These are phyloP conservation scores for Zele albiditarsus DNA, from an alignment of 2,888 invertebrate genomes.

Conservation along the genomic window DNA sequence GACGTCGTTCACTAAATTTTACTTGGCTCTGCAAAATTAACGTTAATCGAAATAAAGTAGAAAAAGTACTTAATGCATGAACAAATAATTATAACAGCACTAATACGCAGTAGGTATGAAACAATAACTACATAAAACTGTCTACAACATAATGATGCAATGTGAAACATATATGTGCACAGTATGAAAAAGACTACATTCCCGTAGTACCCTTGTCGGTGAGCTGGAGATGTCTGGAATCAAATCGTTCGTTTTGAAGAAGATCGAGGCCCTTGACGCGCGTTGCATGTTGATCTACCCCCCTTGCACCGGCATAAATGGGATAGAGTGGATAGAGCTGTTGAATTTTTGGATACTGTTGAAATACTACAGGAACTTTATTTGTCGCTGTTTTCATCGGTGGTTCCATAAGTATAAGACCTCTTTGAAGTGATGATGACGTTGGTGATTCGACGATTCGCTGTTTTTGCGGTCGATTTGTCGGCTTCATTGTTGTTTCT, in stretches of 20 bases:
- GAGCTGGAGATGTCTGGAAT: slow-evolving; percentile 64
- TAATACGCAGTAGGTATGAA: neutral
- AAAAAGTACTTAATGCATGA: neutral
- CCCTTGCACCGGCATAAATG: slow-evolving; percentile 65
- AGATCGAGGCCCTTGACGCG: slow-evolving; percentile 67
- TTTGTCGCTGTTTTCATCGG: slow-evolving; percentile 66
- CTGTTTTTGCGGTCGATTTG: slow-evolving; percentile 50
- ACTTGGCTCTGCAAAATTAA: neutral
- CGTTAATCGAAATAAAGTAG: slow-evolving; percentile 3
- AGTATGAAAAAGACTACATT: slow-evolving; percentile 13
- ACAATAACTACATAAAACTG: slow-evolving; percentile 17
- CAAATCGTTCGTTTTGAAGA: slow-evolving; percentile 68
- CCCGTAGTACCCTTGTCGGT: slow-evolving; percentile 60
- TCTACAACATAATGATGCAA: neutral
- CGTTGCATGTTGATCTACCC: slow-evolving; percentile 62
- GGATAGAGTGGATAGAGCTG: slow-evolving; percentile 80
- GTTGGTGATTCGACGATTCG: slow-evolving; percentile 61
- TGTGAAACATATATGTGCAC: slow-evolving; percentile 22
- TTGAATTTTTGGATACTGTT: slow-evolving; percentile 84
- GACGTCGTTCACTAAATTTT: neutral
- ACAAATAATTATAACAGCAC: neutral
- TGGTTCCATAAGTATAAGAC: slow-evolving; percentile 69
- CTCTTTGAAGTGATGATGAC: slow-evolving; percentile 66
- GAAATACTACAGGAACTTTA: slow-evolving; percentile 82
- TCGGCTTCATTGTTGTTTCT: slow-evolving; percentile 40